Evolutionary conservation across 2,888 invertebrate genomes (phyloP).

Genomic region (Synergus japonicus): DNA sequence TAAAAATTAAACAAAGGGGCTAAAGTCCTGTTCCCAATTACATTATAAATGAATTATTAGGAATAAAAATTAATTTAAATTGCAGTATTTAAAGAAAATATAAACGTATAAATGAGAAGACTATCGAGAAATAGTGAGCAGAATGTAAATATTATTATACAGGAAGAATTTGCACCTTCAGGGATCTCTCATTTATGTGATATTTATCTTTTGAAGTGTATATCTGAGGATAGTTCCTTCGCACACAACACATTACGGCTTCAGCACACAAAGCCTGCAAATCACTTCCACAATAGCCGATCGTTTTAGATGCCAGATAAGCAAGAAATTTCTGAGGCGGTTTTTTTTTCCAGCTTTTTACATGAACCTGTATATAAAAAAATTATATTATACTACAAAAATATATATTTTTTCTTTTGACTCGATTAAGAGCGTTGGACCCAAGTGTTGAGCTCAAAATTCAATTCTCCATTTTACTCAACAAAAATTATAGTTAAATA

Average conservation of each 20-base stretch:
- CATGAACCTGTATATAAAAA: constrained; percentile 74
- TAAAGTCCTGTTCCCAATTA: too few relatives aligned
- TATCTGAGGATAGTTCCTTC: constrained; percentile 82
- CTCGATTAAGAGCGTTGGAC: too few relatives aligned
- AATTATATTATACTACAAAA: not conserved
- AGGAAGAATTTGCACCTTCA: constrained; percentile 74
- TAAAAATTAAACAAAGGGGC: too few relatives aligned
- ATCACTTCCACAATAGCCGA: constrained; percentile 82
- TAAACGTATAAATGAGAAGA: too few relatives aligned
- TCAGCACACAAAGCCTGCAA: constrained; percentile 82
- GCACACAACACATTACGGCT: constrained; percentile 80
- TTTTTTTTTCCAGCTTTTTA: constrained; percentile 77
- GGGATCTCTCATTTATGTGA: constrained; percentile 81
- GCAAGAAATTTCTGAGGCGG: constrained; percentile 79
- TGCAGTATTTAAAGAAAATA: too few relatives aligned
- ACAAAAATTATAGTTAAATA: too few relatives aligned
- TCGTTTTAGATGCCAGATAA: constrained; percentile 81
- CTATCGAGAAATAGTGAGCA: too few relatives aligned
- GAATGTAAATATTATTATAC: not conserved
- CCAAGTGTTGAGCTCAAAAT: too few relatives aligned
- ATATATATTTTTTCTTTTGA: not conserved
- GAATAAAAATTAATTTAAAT: too few relatives aligned
- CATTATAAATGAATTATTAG: too few relatives aligned
- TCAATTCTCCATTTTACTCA: too few relatives aligned
- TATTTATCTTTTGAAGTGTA: constrained; percentile 80